A percentile compares a stretch with the other conserved stretches of the same genome.
Conservation (phyloP, 2,113 vertebrate species). For the Oreocharis arfaki region DNA sequence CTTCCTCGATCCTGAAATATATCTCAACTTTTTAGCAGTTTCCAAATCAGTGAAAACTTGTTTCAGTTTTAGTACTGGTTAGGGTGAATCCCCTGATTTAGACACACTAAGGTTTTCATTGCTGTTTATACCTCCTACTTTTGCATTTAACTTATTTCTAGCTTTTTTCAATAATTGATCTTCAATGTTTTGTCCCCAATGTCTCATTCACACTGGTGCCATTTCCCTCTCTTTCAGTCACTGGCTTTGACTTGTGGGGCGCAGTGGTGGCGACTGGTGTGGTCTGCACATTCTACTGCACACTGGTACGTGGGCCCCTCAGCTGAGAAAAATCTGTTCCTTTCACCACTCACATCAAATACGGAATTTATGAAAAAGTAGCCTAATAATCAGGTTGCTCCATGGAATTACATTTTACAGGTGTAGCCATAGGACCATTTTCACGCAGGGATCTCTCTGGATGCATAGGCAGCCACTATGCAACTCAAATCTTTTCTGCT, state of each 20-base stretch:
- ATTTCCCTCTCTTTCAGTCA: constrained; percentile 73
- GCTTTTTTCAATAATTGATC: not conserved
- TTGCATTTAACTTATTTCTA: not conserved
- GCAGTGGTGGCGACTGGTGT: constrained; percentile 84
- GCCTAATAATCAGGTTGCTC: not conserved
- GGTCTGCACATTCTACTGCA: constrained; percentile 91
- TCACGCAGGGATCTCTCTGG: not conserved
- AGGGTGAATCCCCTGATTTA: not conserved
- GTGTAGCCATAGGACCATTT: not conserved
- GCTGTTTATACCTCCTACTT: not conserved
- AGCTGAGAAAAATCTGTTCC: not conserved
- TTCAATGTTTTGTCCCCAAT: not conserved
- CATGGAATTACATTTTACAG: not conserved
- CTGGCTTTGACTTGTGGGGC: constrained; percentile 86
- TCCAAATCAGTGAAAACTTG: not conserved
- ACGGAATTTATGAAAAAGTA: not conserved
- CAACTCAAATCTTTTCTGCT: not conserved
- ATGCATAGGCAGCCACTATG: not conserved
- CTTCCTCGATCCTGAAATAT: not conserved
- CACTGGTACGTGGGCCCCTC: constrained; percentile 74
- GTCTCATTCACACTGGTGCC: not conserved
- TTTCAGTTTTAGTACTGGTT: not conserved
- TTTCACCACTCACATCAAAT: not conserved
- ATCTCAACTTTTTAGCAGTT: not conserved
- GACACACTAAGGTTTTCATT: not conserved